phyloP scores from a whole-genome alignment of 2,113 vertebrate genomes.

The Bungarus multicinctus region DNA sequence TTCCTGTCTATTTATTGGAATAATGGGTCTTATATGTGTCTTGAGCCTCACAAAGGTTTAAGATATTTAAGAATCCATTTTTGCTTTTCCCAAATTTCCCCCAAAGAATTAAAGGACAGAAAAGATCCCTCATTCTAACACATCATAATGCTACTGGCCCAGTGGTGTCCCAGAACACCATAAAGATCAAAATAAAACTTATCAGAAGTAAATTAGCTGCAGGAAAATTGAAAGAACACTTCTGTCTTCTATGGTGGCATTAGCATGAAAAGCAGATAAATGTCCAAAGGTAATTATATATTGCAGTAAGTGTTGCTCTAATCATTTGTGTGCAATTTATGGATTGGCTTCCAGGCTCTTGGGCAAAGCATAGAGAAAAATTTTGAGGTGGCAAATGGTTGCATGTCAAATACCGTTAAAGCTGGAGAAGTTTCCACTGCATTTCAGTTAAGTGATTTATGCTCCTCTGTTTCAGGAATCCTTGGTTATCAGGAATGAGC shows the following conservation, averaged over 20 bases:
- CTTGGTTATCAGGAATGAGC: conserved; percentile 64
- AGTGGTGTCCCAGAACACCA: background rate
- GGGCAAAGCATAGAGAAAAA: background rate
- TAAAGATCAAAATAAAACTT: background rate
- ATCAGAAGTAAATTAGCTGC: background rate
- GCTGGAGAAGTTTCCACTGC: background rate
- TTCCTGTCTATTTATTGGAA: background rate
- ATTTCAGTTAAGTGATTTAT: background rate
- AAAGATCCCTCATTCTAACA: background rate
- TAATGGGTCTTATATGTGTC: background rate
- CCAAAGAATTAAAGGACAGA: background rate
- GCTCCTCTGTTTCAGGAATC: conserved; percentile 63
- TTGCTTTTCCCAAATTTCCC: background rate
- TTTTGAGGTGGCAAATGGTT: background rate
- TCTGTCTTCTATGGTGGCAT: background rate
- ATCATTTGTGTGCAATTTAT: background rate
- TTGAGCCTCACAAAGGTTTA: background rate
- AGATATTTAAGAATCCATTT: background rate
- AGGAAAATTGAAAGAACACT: background rate
- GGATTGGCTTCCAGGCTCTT: background rate
- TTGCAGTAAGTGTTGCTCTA: background rate
- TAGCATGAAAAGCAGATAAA: background rate
- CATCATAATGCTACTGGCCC: background rate
- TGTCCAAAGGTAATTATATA: background rate
- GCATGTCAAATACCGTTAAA: background rate